phyloP scores from a whole-genome alignment of 2,113 vertebrate species.

The Dendrocopos noguchii region DNA sequence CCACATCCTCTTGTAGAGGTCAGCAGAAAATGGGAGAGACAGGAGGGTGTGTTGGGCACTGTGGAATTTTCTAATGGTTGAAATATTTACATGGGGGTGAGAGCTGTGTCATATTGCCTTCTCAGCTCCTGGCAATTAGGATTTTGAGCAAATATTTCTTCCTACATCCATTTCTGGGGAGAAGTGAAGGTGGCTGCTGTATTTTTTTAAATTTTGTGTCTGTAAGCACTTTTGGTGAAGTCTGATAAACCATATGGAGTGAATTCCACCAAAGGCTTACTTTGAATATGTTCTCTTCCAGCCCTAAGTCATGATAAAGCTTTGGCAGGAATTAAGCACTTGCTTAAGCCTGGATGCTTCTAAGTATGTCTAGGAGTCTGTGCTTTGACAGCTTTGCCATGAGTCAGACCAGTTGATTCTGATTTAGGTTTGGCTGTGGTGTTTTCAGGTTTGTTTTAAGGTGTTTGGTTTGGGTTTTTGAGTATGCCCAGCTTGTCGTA shows the following conservation, averaged over 20 bases:
- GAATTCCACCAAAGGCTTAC: not conserved
- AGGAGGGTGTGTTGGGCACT: not conserved
- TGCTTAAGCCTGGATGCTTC: not conserved
- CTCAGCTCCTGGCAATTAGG: not conserved
- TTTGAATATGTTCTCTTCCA: not conserved
- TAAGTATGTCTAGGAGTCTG: not conserved
- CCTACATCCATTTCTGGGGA: not conserved
- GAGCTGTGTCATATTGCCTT: not conserved
- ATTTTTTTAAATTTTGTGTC: not conserved
- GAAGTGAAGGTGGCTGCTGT: not conserved
- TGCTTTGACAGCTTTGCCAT: not conserved
- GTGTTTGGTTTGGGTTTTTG: not conserved
- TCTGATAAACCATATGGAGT: not conserved
- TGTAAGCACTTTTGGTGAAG: not conserved
- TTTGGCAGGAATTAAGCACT: not conserved
- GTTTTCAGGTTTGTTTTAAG: not conserved
- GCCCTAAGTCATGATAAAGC: not conserved
- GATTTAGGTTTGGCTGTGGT: not conserved
- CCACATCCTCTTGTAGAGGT: not conserved
- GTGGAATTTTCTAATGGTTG: not conserved
- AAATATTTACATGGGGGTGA: fast-evolving
- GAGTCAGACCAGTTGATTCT: not conserved
- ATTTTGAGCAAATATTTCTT: not conserved
- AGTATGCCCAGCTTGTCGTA: not conserved
- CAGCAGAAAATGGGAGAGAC: not conserved